phyloP scores from a whole-genome alignment of 2,113 vertebrate species.

The Naja naja region DNA sequence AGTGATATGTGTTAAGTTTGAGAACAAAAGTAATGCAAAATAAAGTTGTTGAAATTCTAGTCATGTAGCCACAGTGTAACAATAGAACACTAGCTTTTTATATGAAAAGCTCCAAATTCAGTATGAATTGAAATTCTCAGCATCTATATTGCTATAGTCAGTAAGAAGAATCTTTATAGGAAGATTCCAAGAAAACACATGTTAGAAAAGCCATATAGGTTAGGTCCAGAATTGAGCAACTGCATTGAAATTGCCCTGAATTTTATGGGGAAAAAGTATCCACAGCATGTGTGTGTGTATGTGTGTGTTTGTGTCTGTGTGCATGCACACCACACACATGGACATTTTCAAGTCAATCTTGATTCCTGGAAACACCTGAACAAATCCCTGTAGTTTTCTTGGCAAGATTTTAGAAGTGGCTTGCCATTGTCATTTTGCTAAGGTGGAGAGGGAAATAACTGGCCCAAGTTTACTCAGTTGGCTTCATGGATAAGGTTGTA shows the following conservation, averaged over 20 bases:
- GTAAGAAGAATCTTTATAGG: neutral
- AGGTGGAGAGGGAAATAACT: neutral
- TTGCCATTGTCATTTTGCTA: neutral
- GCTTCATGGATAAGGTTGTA: neutral
- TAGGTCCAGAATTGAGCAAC: neutral
- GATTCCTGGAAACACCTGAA: neutral
- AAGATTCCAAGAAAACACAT: neutral
- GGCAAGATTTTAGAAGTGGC: neutral
- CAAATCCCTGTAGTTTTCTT: neutral
- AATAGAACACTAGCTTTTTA: neutral
- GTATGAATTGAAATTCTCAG: neutral
- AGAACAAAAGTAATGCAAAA: neutral
- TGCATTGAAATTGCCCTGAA: neutral
- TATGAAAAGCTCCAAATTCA: neutral
- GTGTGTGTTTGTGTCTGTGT: neutral
- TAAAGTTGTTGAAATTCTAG: neutral
- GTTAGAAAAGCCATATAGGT: neutral
- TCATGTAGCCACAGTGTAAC: neutral
- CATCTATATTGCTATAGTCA: neutral
- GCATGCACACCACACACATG: fast-evolving
- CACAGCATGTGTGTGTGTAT: neutral
- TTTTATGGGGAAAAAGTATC: neutral
- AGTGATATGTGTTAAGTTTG: neutral
- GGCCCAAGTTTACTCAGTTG: neutral
- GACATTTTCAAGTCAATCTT: neutral